phyloP scores from a whole-genome alignment of 2,888 invertebrate genomes.

The Amaurobius ferox region DNA sequence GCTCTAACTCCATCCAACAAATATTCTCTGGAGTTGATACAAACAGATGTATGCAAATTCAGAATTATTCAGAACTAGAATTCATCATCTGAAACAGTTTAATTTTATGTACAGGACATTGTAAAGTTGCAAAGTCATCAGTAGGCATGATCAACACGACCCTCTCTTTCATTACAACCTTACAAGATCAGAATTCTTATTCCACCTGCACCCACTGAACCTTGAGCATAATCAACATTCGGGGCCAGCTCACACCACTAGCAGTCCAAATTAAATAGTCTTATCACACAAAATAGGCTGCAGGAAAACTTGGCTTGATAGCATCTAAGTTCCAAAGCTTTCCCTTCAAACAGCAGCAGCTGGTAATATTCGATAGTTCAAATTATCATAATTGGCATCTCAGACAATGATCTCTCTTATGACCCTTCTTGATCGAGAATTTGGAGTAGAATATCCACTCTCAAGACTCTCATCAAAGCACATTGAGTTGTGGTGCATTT shows the following conservation, averaged over 20 bases:
- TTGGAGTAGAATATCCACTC: constrained; percentile 95
- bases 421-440: constrained; percentile 92
- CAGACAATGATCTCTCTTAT: constrained; percentile 94
- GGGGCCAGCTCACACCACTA: background rate
- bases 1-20: too few relatives aligned
- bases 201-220: background rate
- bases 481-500: constrained; percentile 90
- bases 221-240: background rate
- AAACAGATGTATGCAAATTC: too few relatives aligned
- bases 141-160: too few relatives aligned
- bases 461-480: constrained; percentile 95
- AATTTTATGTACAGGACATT: too few relatives aligned
- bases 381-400: constrained; percentile 5
- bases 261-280: background rate
- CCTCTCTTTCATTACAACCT: too few relatives aligned
- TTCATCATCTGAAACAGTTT: too few relatives aligned
- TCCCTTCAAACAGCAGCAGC: constrained; percentile 23
- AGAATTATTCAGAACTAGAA: too few relatives aligned
- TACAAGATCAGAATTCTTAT: too few relatives aligned
- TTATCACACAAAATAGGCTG: constrained; percentile 44
- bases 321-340: background rate
- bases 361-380: background rate
- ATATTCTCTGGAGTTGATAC: too few relatives aligned
- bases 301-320: background rate
- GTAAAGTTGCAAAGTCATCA: too few relatives aligned